Conservation (phyloP, 2,797 vertebrate genomes). For the Crax fasciolata region DNA sequence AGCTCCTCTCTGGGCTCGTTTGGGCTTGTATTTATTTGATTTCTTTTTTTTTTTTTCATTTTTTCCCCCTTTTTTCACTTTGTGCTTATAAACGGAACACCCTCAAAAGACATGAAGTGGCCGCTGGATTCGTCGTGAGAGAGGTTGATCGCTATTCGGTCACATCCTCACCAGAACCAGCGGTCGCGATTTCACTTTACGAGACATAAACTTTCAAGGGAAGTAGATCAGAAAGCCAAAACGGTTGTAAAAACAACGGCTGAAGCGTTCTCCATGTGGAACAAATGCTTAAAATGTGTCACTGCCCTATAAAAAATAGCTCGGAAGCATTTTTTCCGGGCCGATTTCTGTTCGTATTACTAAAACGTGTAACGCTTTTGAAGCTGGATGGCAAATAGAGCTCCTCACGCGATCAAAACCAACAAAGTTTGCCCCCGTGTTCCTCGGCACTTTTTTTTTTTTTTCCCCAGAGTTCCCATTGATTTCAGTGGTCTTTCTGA, state of each 20-base stretch:
- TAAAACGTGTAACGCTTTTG: neutral
- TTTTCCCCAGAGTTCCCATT: neutral
- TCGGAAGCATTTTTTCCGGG: neutral
- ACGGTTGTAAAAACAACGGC: neutral
- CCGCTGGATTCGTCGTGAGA: neutral
- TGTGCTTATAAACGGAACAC: neutral
- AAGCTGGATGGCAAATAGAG: neutral
- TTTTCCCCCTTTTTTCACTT: neutral
- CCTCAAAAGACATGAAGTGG: neutral
- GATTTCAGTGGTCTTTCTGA: conserved; percentile 1
- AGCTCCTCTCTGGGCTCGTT: neutral
- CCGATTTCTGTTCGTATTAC: neutral
- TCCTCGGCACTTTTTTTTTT: neutral
- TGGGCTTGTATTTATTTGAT: neutral
- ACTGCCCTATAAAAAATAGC: neutral
- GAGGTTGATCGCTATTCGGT: neutral
- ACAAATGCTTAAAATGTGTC: neutral
- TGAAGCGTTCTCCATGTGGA: neutral
- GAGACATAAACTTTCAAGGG: neutral
- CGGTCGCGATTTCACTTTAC: neutral
- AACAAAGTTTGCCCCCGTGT: neutral
- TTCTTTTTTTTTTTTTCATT: neutral
- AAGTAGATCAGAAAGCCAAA: neutral
- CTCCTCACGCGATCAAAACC: conserved; percentile 4
- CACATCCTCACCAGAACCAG: neutral